These are phyloP conservation scores for Apamea monoglypha DNA, from an alignment of 2,888 invertebrate genomes.

Conservation along the genomic window DNA sequence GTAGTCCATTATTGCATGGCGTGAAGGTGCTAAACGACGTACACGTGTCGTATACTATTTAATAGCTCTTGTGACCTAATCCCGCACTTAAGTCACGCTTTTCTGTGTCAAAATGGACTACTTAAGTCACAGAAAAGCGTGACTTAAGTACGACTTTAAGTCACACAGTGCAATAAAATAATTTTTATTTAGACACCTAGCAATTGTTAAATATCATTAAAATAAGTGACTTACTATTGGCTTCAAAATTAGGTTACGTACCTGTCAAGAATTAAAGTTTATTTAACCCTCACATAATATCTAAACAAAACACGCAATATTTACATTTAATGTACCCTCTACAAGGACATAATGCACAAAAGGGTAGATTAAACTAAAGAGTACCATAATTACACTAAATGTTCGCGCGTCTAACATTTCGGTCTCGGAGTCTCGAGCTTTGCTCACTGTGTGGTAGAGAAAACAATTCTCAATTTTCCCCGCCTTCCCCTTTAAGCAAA, in stretches of 20 bases:
- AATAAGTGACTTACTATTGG: not conserved
- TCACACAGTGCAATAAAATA: not conserved
- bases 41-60: not conserved
- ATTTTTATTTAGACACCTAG: not conserved
- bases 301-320: constrained; percentile 21
- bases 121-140: not conserved
- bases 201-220: not conserved
- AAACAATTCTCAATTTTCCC: constrained; percentile 87
- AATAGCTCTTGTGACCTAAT: not conserved
- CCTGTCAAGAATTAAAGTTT: not conserved
- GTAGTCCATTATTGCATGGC: not conserved
- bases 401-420: constrained; percentile 75
- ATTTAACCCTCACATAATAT: not conserved
- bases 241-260: not conserved
- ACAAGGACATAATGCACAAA: constrained; percentile 56
- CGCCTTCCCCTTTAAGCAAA: constrained; percentile 85
- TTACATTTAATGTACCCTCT: constrained; percentile 33
- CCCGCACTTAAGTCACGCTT: not conserved
- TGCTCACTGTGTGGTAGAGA: constrained; percentile 80
- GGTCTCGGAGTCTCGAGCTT: constrained; percentile 73
- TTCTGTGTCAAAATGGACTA: not conserved
- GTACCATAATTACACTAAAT: constrained; percentile 75
- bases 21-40: not conserved
- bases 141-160: not conserved
- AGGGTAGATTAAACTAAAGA: constrained; percentile 67